phyloP scores from a whole-genome alignment of 1,140 invertebrate genomes.

The Piezodorus guildinii region DNA sequence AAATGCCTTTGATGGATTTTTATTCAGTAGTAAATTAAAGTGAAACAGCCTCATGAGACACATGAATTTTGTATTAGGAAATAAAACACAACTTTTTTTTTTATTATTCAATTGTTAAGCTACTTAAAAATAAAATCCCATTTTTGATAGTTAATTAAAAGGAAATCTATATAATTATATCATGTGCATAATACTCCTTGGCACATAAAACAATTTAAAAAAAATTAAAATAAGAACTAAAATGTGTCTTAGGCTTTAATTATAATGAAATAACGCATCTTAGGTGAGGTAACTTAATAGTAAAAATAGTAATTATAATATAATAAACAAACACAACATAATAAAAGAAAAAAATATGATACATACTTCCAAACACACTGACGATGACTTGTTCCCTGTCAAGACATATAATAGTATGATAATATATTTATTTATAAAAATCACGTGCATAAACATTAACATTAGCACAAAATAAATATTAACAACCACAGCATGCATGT shows the following conservation, averaged over 20 bases:
- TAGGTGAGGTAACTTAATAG: not conserved
- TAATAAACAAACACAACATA: not conserved
- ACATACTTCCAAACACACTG: slow-evolving; percentile 13
- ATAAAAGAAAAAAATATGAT: slow-evolving; percentile 12
- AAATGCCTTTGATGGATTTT: not conserved
- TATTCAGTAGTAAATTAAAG: too few relatives aligned
- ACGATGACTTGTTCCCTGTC: slow-evolving; percentile 15
- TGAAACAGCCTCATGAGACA: too few relatives aligned
- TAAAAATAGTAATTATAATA: not conserved
- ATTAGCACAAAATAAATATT: slow-evolving; percentile 19
- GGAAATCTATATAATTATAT: not conserved
- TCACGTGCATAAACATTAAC: slow-evolving; percentile 6
- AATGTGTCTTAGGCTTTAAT: not conserved
- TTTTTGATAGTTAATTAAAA: not conserved
- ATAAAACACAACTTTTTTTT: too few relatives aligned
- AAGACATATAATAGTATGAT: slow-evolving; percentile 15
- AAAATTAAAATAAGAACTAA: not conserved
- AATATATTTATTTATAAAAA: slow-evolving; percentile 12
- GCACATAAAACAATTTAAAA: not conserved
- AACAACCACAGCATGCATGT: slow-evolving; percentile 18
- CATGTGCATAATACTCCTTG: not conserved
- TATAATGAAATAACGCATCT: not conserved
- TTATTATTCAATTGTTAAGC: too few relatives aligned
- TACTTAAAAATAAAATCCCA: too few relatives aligned
- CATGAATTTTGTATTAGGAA: too few relatives aligned